Evolutionary conservation across 2,797 vertebrate species (phyloP).

Genomic region (Sebastiscus tertius): DNA sequence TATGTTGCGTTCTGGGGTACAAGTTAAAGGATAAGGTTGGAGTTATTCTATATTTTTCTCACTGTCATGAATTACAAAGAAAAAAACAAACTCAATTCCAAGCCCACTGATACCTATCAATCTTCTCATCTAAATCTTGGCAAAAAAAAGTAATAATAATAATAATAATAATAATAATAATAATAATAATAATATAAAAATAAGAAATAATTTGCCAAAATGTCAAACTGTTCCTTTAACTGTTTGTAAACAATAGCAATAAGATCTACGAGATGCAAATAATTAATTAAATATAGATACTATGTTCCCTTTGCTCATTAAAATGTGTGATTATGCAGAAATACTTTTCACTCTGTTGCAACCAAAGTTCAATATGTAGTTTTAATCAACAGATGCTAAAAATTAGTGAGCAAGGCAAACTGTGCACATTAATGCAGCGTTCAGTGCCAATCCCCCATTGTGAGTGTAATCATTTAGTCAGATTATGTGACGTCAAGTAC

Average conservation of each 20-base stretch:
- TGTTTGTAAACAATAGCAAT: background rate
- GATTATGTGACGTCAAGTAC: conserved; percentile 3
- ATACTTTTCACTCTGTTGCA: background rate
- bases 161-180: too few relatives aligned
- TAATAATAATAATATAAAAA: too few relatives aligned
- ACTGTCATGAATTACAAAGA: background rate
- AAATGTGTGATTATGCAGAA: background rate
- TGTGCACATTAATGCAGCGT: background rate
- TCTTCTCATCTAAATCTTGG: background rate
- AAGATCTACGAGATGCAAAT: background rate
- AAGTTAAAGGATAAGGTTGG: background rate
- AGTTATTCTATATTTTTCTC: too few relatives aligned
- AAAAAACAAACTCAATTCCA: background rate
- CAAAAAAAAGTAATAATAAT: background rate
- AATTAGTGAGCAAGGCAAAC: background rate
- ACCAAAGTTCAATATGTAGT: background rate
- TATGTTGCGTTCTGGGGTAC: background rate
- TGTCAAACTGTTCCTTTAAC: background rate
- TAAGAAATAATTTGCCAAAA: background rate
- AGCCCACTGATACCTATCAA: background rate
- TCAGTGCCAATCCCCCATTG: background rate
- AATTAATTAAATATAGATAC: background rate
- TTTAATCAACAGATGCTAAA: background rate
- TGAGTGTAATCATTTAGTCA: background rate
- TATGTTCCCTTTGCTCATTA: background rate